Base-by-base conservation (phyloP, 2,888 invertebrate genomes). In the Dolichopus griseipennis region DNA sequence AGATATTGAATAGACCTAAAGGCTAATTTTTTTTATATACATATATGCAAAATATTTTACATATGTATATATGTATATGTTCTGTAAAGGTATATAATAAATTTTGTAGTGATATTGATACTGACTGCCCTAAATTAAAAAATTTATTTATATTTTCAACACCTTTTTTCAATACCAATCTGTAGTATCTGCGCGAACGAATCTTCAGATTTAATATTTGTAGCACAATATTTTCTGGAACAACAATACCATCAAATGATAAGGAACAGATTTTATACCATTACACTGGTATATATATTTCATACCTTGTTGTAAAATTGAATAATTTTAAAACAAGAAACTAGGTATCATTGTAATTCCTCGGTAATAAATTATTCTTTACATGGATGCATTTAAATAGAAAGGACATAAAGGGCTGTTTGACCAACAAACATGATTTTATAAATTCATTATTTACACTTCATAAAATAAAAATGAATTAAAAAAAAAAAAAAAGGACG, bases 381-480 rank as follows among this genome's bases (percentile, higher is more conserved):
- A 52, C 18, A 18, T 52, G 15, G 1, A 52, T 52, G 2, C 18
- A 12, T 43, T 18, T 7, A 18, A 2, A 52, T 37, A 52, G 15
- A 52, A 52, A 52, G 52, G 52, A 52, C 52, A 52, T 27, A 27
- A 52, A 52, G 15, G 52, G n/a, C 15, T 52, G 52, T 52, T n/a
- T 52, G 52, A 52, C 52, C 52, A 52, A 52, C 52, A 52, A 52
- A 52, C 52, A 52, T 52, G 52, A 52, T 52, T 52, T 52, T 52
- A 37, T 37, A 37, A 37, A 12, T 15, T 52, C 15, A 52, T 52
- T 52, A 52, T 52, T 52, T 52, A 52, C 52, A 52, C 52, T 52
- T 52, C 52, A 52, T 52, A 52, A 18, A 52, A 12, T 12, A 1
- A 18, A 12, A 18, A 15, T 12, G 15, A 52, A 52, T 15, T 18